phyloP scores from a whole-genome alignment of 2,113 vertebrate species.

The Romanogobio albipinnatus region DNA sequence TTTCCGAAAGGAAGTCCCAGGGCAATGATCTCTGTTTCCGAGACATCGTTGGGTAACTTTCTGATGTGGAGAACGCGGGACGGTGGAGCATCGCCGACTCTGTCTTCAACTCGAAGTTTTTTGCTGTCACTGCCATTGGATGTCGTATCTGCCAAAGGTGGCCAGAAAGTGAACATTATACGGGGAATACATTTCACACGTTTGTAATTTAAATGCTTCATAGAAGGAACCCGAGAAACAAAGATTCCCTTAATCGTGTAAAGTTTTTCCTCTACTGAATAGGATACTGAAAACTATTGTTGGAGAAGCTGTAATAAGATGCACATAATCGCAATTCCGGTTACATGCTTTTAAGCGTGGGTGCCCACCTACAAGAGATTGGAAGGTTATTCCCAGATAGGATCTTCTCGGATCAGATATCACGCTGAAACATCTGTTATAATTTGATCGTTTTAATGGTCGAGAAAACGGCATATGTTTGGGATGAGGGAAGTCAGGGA shows the following conservation, averaged over 20 bases:
- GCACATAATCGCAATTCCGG: constrained; percentile 50
- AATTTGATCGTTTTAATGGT: constrained; percentile 38
- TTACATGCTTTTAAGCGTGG: constrained; percentile 61
- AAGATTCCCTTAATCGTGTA: not conserved
- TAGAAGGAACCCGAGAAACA: not conserved
- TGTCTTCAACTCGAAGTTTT: constrained; percentile 92
- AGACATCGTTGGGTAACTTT: constrained; percentile 94
- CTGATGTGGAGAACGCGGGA: constrained; percentile 97
- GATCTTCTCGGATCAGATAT: constrained; percentile 37
- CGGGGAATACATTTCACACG: not conserved
- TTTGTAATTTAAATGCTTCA: not conserved
- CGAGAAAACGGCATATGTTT: constrained; percentile 39
- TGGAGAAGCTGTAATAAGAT: constrained; percentile 52
- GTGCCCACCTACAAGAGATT: constrained; percentile 62
- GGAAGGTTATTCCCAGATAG: constrained; percentile 52
- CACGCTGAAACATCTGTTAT: constrained; percentile 52
- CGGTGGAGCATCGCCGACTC: constrained; percentile 85
- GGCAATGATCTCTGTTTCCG: constrained; percentile 96
- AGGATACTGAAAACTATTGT: constrained; percentile 5
- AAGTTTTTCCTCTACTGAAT: not conserved
- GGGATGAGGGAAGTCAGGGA: not conserved
- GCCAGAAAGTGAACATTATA: not conserved
- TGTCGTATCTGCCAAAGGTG: constrained; percentile 72
- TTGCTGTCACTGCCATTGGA: constrained; percentile 97
- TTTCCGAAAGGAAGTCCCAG: constrained; percentile 96